These are phyloP conservation scores for Fratercula arctica DNA, from an alignment of 2,797 vertebrate genomes.

Conservation along the genomic window DNA sequence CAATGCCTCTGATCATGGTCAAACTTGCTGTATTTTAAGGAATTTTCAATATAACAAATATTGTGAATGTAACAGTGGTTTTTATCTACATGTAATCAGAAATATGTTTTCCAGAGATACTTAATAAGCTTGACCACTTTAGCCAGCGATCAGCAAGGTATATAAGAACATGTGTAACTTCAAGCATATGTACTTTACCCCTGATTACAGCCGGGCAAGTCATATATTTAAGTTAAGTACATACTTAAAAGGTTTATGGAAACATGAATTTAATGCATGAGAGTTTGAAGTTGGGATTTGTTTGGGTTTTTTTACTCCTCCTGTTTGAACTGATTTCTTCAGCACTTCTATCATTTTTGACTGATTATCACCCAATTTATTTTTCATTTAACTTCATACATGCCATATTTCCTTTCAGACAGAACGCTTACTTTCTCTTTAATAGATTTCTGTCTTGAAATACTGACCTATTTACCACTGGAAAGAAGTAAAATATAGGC, in stretches of 20 bases:
- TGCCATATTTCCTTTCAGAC: conserved; percentile 14
- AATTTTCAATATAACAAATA: background rate
- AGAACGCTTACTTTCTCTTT: conserved; percentile 16
- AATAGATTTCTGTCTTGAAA: conserved; percentile 45
- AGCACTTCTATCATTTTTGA: conserved; percentile 17
- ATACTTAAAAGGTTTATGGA: conserved; percentile 4
- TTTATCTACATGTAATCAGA: background rate
- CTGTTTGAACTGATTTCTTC: conserved; percentile 18
- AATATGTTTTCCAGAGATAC: background rate
- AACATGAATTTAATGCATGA: background rate
- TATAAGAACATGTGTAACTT: background rate
- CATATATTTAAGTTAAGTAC: background rate
- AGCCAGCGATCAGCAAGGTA: background rate
- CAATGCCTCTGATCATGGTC: background rate
- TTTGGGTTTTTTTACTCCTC: background rate
- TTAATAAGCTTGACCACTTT: background rate
- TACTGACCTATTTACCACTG: conserved; percentile 34
- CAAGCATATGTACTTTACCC: background rate
- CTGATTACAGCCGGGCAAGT: background rate
- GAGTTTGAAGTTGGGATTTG: background rate
- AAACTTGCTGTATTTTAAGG: background rate
- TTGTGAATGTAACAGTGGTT: background rate
- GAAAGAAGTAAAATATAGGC: conserved; percentile 37
- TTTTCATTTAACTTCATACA: conserved; percentile 48
- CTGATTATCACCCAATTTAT: conserved; percentile 40